A percentile compares a stretch with the other conserved stretches of the same genome.
These are phyloP conservation scores for Lasioglossum zephyrum DNA, from an alignment of 2,888 invertebrate genomes.

Conservation along the genomic window DNA sequence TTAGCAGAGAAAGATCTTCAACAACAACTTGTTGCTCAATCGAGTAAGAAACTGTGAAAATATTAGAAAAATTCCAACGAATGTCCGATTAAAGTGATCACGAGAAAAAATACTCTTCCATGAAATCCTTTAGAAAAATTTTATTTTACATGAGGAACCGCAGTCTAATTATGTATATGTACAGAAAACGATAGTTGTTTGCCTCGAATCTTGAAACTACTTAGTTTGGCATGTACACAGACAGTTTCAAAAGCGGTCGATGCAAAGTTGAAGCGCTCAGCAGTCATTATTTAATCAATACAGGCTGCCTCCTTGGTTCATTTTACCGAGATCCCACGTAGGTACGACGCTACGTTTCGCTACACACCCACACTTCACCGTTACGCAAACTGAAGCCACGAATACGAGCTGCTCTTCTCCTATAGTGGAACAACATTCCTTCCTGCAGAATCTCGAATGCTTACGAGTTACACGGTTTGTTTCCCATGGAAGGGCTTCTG, in stretches of 20 bases:
- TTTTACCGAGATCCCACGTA: constrained; percentile 34
- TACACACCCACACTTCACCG: not conserved
- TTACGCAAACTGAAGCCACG: constrained; percentile 38
- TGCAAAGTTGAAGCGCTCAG: constrained; percentile 25
- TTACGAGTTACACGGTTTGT: not conserved
- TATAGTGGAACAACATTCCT: constrained; percentile 31
- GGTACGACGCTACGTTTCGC: constrained; percentile 7
- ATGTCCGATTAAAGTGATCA: not conserved
- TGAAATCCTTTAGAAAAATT: not conserved
- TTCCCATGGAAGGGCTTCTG: not conserved
- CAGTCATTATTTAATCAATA: constrained; percentile 50
- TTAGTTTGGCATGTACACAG: not conserved
- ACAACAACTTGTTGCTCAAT: not conserved
- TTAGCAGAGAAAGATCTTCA: not conserved
- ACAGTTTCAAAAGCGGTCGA: not conserved
- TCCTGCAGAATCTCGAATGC: constrained; percentile 24
- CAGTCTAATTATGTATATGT: not conserved
- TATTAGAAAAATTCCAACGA: not conserved
- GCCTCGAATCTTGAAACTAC: not conserved
- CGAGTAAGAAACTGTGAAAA: not conserved
- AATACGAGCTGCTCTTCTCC: constrained; percentile 35
- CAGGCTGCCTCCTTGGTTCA: constrained; percentile 28
- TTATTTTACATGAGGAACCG: not conserved
- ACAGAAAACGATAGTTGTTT: not conserved
- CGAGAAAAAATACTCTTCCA: too few species aligned